A percentile compares a stretch with the other conserved stretches of the same genome.
Evolutionary conservation across 2,113 vertebrate species (phyloP).

Genomic region (Otolemur garnettii): DNA sequence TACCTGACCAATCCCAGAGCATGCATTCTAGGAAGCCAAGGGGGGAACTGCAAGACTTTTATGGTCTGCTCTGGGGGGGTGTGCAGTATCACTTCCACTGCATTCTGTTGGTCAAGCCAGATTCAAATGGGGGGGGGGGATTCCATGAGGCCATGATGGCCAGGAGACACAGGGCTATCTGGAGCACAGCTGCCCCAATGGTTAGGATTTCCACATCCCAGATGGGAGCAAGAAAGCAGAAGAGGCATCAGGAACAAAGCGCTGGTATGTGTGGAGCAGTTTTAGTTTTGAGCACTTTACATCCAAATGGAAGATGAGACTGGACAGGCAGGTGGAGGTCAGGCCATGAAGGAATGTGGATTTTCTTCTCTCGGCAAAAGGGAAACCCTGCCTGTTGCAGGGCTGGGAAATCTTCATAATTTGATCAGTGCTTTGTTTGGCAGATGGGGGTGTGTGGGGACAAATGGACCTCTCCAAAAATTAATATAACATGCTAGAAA

Average conservation of each 20-base stretch:
- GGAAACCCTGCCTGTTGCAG: not conserved
- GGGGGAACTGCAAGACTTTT: not conserved
- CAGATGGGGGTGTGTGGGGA: not conserved
- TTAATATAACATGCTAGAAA: not conserved
- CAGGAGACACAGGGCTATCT: not conserved
- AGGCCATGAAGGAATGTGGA: not conserved
- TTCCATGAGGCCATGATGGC: not conserved
- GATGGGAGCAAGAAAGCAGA: not conserved
- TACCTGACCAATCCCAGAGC: not conserved
- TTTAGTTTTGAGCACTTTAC: not conserved
- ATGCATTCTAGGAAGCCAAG: not conserved
- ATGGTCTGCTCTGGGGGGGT: not conserved
- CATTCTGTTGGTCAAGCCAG: not conserved
- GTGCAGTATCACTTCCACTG: not conserved
- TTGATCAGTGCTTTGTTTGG: not conserved
- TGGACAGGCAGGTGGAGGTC: not conserved
- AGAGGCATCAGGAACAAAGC: not conserved
- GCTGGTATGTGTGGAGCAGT: not conserved
- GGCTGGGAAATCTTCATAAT: not conserved
- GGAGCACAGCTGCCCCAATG: not conserved
- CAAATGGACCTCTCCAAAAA: not conserved
- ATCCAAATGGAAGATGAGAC: not conserved
- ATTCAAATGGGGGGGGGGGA: not conserved
- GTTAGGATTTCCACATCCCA: not conserved
- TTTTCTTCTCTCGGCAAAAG: not conserved